Conservation (phyloP, 2,797 vertebrate species). For the Manis crassicaudata region DNA sequence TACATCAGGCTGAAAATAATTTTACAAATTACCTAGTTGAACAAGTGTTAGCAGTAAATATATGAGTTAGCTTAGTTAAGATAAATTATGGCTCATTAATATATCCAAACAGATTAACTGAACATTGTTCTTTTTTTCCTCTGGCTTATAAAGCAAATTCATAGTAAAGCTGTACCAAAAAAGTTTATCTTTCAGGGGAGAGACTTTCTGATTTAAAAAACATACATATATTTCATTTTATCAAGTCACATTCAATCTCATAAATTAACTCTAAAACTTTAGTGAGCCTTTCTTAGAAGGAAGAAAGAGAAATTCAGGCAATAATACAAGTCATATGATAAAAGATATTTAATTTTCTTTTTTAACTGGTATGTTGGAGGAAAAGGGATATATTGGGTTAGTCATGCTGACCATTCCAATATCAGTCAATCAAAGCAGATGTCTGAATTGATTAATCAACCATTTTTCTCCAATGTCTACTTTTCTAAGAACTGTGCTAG, state of each 20-base stretch:
- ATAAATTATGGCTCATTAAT: neutral
- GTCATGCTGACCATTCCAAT: neutral
- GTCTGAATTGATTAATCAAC: neutral
- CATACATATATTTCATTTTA: neutral
- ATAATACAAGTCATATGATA: neutral
- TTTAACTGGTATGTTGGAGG: neutral
- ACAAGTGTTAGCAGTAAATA: neutral
- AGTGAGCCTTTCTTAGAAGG: neutral
- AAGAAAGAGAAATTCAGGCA: conserved; percentile 2
- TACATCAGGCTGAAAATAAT: conserved; percentile 28
- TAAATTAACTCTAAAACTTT: conserved; percentile 13
- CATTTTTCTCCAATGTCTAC: neutral
- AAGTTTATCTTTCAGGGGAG: neutral
- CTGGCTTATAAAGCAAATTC: conserved; percentile 42
- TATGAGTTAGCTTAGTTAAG: neutral
- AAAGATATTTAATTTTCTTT: neutral
- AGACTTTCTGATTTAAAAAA: no score
- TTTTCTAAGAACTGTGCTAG: neutral
- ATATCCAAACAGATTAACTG: neutral
- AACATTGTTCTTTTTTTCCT: conserved; percentile 3
- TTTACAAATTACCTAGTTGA: neutral
- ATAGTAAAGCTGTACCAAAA: neutral
- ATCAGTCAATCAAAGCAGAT: neutral
- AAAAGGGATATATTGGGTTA: neutral
- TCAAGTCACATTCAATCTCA: neutral